Conservation (phyloP, 2,888 invertebrate species). For the Metopia argyrocephala region DNA sequence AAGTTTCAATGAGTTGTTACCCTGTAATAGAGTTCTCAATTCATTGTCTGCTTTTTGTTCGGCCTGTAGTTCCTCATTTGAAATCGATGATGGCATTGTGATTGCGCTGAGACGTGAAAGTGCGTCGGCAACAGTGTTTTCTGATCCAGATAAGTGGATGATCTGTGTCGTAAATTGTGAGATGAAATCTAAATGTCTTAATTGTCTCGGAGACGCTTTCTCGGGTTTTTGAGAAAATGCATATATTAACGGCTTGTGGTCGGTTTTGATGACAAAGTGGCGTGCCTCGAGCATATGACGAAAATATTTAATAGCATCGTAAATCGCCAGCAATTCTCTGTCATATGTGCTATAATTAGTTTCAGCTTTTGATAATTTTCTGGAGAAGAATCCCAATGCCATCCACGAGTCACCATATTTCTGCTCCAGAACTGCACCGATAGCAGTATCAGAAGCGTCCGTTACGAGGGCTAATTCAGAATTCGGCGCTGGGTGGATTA, state of each 20-base stretch:
- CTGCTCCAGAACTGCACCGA: conserved; percentile 58
- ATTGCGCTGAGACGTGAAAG: conserved; percentile 30
- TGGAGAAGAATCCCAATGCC: conserved; percentile 68
- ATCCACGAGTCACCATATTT: conserved; percentile 27
- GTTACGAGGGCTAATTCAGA: conserved; percentile 29
- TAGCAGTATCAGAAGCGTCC: conserved; percentile 44
- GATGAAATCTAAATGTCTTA: conserved; percentile 30
- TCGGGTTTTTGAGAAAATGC: conserved; percentile 17
- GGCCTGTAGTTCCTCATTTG: background rate
- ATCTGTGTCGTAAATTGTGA: conserved; percentile 36
- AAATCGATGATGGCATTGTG: conserved; percentile 20
- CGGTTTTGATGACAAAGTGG: conserved; percentile 16
- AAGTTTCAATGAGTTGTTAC: background rate
- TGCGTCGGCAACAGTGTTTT: conserved; percentile 39
- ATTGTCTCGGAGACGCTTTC: conserved; percentile 6
- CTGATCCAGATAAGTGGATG: conserved; percentile 17
- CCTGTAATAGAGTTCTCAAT: background rate
- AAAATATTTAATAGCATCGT: conserved; percentile 36
- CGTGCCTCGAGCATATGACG: conserved; percentile 30
- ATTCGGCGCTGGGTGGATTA: conserved; percentile 21
- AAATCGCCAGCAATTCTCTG: conserved; percentile 36
- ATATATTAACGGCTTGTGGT: conserved; percentile 59
- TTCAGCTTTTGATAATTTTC: conserved; percentile 67
- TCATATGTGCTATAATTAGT: conserved; percentile 46
- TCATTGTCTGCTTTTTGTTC: background rate